A percentile compares a stretch with the other conserved stretches of the same genome.
Conservation (phyloP, 2,113 vertebrate species). For the Mesembrinibis cayennensis region DNA sequence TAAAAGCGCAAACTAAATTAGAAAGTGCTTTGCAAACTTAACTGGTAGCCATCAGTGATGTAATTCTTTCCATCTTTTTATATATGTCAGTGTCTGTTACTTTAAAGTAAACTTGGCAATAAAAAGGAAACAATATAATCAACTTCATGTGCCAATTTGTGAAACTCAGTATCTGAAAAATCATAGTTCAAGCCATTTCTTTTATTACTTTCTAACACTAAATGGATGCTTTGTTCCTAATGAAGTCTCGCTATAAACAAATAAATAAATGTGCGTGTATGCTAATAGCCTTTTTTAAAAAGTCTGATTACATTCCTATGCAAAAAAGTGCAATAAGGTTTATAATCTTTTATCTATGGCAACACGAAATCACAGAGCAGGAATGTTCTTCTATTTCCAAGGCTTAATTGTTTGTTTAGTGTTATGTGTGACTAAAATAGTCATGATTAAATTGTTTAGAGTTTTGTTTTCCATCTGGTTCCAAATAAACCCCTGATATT, state of each 20-base stretch:
- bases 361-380: neutral
- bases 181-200: neutral
- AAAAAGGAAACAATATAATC: neutral
- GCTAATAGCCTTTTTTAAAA: neutral
- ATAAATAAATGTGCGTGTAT: neutral
- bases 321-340: neutral
- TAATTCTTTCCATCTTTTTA: neutral
- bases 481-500: slow-evolving; percentile 27
- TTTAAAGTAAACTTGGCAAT: neutral
- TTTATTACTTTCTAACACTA: neutral
- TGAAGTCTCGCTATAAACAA: neutral
- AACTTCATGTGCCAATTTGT: neutral
- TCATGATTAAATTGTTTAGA: slow-evolving; percentile 42
- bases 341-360: neutral
- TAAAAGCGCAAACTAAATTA: neutral
- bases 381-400: neutral
- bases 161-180: neutral
- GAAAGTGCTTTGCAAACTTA: neutral
- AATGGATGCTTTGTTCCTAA: neutral
- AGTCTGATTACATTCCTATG: neutral
- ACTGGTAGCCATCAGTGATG: neutral
- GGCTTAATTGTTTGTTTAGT: slow-evolving; percentile 29
- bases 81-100: neutral
- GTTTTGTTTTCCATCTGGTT: neutral
- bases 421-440: slow-evolving; percentile 9